phyloP scores from a whole-genome alignment of 2,797 vertebrate species.

The Erethizon dorsatum region DNA sequence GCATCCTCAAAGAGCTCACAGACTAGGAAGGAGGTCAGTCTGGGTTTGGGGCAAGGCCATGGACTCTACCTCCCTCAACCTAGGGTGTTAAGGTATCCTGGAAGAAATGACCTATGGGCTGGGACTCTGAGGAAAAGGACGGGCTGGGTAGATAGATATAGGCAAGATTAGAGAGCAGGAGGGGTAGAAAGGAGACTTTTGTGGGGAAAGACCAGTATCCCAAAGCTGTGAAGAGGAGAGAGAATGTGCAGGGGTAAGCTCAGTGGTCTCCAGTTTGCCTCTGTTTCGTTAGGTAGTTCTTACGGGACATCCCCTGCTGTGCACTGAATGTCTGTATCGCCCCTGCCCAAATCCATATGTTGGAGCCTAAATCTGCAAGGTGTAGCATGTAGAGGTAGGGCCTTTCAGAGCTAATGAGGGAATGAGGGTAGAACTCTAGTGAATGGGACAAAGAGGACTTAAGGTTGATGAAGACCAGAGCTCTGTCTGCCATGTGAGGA shows the following conservation, averaged over 20 bases:
- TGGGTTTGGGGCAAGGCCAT: neutral
- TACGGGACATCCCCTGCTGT: neutral
- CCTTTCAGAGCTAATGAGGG: neutral
- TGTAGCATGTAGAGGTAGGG: neutral
- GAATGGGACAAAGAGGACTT: neutral
- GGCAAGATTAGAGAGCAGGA: neutral
- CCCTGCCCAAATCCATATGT: neutral
- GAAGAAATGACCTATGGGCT: neutral
- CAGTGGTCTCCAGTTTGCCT: neutral
- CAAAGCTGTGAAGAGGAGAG: neutral
- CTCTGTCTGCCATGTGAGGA: neutral
- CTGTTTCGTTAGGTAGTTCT: neutral
- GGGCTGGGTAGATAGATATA: neutral
- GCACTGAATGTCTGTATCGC: neutral
- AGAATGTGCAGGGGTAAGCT: neutral
- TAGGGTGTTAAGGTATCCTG: neutral
- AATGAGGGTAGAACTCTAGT: neutral
- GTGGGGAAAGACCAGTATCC: neutral
- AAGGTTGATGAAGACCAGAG: neutral
- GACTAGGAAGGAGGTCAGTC: neutral
- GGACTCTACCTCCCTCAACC: neutral
- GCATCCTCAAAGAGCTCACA: neutral
- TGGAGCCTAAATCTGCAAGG: neutral
- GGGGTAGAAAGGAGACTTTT: neutral
- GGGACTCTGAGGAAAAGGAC: neutral